A percentile compares a stretch with the other conserved stretches of the same genome.
These are phyloP conservation scores for Pararge aegeria DNA, from an alignment of 1,140 invertebrate species.

Conservation along the genomic window DNA sequence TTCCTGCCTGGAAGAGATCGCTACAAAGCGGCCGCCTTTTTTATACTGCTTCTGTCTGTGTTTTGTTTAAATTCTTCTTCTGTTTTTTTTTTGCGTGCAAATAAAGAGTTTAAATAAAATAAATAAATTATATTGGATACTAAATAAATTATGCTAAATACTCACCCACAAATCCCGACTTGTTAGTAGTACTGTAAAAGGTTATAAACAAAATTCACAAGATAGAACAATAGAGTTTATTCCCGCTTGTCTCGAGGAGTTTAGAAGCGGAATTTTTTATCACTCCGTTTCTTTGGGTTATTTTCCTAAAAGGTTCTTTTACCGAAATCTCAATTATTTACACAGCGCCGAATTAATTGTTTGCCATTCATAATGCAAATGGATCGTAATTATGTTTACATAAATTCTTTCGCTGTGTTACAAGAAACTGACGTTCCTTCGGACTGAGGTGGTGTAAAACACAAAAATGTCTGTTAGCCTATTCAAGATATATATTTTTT, in stretches of 20 bases:
- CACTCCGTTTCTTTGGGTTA: slow-evolving; percentile 8
- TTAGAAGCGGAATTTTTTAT: slow-evolving; percentile 21
- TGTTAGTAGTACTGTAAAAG: slow-evolving; percentile 15
- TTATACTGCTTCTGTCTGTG: too few relatives aligned
- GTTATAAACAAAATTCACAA: slow-evolving; percentile 26
- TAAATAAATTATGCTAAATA: too few relatives aligned
- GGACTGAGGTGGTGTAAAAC: too few relatives aligned
- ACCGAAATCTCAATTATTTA: slow-evolving; percentile 20
- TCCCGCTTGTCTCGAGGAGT: slow-evolving; percentile 20
- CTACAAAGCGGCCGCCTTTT: too few relatives aligned
- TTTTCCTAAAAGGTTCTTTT: slow-evolving; percentile 7
- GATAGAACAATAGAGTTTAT: slow-evolving; percentile 29
- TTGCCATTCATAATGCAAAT: not conserved
- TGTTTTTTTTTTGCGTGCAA: too few relatives aligned
- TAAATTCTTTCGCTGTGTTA: not conserved
- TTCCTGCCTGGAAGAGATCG: too few relatives aligned
- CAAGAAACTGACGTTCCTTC: too few relatives aligned
- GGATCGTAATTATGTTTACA: not conserved
- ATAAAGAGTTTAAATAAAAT: too few relatives aligned
- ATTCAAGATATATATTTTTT: too few relatives aligned
- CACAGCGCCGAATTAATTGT: not conserved
- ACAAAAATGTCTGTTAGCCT: too few relatives aligned
- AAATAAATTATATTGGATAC: too few relatives aligned
- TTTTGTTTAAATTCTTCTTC: too few relatives aligned
- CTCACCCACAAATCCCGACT: slow-evolving; percentile 11